Evolutionary conservation across 2,888 invertebrate species (phyloP).

Genomic region (Synanthedon andrenaeformis): DNA sequence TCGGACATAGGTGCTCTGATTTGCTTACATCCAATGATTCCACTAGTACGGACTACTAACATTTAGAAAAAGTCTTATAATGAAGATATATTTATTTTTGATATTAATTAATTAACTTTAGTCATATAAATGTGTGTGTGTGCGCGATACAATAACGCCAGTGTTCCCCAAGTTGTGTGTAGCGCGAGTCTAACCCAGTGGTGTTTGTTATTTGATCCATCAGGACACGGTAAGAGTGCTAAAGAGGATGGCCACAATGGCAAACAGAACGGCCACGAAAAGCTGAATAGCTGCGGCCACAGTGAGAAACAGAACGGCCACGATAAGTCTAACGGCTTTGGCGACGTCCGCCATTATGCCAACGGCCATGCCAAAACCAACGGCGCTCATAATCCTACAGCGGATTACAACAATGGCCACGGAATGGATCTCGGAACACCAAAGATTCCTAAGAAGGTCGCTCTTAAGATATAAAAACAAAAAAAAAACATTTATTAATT

Average conservation of each 20-base stretch:
- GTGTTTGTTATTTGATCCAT: constrained; percentile 44
- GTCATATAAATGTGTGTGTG: neutral
- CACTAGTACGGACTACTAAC: constrained; percentile 32
- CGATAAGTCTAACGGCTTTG: constrained; percentile 8
- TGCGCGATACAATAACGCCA: constrained; percentile 52
- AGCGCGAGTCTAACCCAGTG: constrained; percentile 29
- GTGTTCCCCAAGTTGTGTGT: constrained; percentile 20
- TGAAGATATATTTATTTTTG: constrained; percentile 4
- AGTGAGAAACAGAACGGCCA: constrained; percentile 10
- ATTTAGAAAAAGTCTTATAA: constrained; percentile 12
- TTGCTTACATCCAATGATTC: constrained; percentile 36
- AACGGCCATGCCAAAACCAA: constrained; percentile 19
- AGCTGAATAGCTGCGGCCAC: constrained; percentile 6
- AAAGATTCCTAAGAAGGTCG: constrained; percentile 61
- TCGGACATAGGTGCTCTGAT: constrained; percentile 40
- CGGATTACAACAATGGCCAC: constrained; percentile 19
- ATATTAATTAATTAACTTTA: constrained; percentile 2
- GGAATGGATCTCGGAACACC: constrained; percentile 52
- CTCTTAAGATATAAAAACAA: constrained; percentile 55
- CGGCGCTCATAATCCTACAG: constrained; percentile 12
- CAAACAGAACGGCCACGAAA: constrained; percentile 5
- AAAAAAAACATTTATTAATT: constrained; percentile 8
- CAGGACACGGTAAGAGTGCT: constrained; percentile 43
- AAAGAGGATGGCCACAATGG: constrained; percentile 5
- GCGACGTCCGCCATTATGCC: constrained; percentile 14